Evolutionary conservation across 2,113 vertebrate genomes (phyloP), one percentile per base, ranked within the genome.

Genomic region (Phoxinus phoxinus): DNA sequence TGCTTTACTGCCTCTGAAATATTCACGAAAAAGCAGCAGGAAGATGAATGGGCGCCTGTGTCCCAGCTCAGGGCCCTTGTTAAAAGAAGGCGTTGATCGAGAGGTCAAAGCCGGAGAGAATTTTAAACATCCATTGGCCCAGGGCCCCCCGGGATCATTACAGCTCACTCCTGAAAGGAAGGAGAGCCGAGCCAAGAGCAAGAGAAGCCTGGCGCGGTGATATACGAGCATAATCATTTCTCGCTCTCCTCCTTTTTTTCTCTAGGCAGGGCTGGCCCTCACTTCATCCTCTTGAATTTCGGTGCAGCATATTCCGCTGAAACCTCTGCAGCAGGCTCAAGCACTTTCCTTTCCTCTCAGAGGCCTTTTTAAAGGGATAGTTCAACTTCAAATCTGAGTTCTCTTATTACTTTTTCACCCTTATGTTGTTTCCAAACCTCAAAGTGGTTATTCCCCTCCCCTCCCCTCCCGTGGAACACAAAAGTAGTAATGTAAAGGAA

Each of bases 111-210:
- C 86, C 51, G 82, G 88, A 81, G 83, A 88, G 92, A 94, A 93
- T 93, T 93, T 94, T 93, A 92, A 95, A 93, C 93, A 93, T 87
- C 90, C 88, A 83, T 37, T 65, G 89, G 89, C 87, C 90, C 83
- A 27, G 25, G 87, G 91, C 87, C 89, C 76, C 80, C 73, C 6
- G 72, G 21, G 87, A 92, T 91, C 92, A 89, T 91, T 90, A 91
- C 88, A 89, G 89, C 91, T 92, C 88, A 86, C 88, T 91, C 56
- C 85, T 88, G 90, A 92, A 73, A 91, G 86, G 88, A 86, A 86
- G 73, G 63, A 81, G 30, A 86, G 67, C 56, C 1, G 30, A 82
- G 83, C 63, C 72, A 41, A 41, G 8, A 81, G 78, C 73, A 72
- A 85, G 80, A 63, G 78, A 84, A 30, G 37, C 61, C 23, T 63